A percentile compares a stretch with the other conserved stretches of the same genome.
These are phyloP conservation scores for Amiota mariae DNA, from an alignment of 2,888 invertebrate genomes.

Conservation along the genomic window DNA sequence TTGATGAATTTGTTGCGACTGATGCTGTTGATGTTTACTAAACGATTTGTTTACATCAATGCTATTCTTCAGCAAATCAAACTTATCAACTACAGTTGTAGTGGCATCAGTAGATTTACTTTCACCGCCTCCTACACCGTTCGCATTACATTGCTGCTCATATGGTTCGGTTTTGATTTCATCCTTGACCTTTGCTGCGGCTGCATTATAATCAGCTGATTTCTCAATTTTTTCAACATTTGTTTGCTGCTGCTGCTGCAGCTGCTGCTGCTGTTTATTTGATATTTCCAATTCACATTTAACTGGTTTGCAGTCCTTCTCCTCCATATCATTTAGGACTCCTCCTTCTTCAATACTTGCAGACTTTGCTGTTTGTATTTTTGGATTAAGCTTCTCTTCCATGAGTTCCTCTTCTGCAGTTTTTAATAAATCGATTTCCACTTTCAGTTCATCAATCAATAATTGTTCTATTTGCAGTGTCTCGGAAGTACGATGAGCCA, in stretches of 20 bases:
- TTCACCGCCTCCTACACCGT: not conserved
- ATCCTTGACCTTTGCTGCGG: slow-evolving; percentile 55
- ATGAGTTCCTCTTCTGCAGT: slow-evolving; percentile 72
- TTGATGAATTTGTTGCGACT: not conserved
- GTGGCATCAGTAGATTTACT: too few species aligned
- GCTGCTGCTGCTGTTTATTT: too few species aligned
- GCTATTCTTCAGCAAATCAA: slow-evolving; percentile 66
- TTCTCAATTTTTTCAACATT: not conserved
- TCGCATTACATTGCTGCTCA: slow-evolving; percentile 43
- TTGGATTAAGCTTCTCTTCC: too few species aligned
- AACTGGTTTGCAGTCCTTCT: slow-evolving; percentile 41
- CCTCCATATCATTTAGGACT: slow-evolving; percentile 18
- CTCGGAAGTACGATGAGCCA: slow-evolving; percentile 83
- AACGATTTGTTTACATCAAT: slow-evolving; percentile 56
- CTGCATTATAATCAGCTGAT: not conserved
- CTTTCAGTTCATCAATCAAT: slow-evolving; percentile 82
- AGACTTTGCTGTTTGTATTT: slow-evolving; percentile 32
- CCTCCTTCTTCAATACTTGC: too few species aligned
- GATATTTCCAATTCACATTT: slow-evolving; percentile 35
- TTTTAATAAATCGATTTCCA: slow-evolving; percentile 77
- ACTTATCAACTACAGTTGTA: slow-evolving; percentile 60
- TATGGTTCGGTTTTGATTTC: slow-evolving; percentile 68
- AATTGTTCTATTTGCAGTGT: slow-evolving; percentile 84
- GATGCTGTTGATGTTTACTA: slow-evolving; percentile 47
- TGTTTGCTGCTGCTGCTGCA: not conserved